A percentile compares a stretch with the other conserved stretches of the same genome.
These are phyloP conservation scores for Eira barbara DNA, from an alignment of 2,113 vertebrate species.

Conservation along the genomic window DNA sequence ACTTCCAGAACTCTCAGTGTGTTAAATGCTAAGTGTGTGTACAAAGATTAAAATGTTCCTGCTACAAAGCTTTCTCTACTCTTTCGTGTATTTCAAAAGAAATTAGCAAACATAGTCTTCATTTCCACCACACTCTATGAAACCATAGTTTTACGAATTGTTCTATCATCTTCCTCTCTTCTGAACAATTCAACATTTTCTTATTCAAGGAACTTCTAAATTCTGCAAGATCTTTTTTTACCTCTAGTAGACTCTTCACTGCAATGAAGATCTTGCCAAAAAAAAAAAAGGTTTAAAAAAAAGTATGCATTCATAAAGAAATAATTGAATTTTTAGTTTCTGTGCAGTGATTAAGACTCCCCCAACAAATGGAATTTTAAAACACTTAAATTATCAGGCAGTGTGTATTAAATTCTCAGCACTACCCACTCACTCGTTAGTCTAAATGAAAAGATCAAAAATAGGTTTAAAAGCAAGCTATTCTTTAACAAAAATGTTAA, in stretches of 20 bases:
- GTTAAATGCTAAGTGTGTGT: neutral
- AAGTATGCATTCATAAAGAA: neutral
- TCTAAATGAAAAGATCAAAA: neutral
- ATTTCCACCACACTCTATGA: neutral
- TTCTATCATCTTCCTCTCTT: neutral
- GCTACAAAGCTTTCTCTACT: neutral
- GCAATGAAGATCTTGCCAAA: neutral
- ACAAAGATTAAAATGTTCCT: neutral
- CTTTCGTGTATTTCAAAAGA: slow-evolving; percentile 20
- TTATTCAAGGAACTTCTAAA: neutral
- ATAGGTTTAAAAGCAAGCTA: neutral
- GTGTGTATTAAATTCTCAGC: neutral
- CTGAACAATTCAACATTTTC: neutral
- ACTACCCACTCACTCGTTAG: neutral
- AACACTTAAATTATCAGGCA: neutral
- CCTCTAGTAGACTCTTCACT: neutral
- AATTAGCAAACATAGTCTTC: neutral
- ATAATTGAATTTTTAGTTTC: slow-evolving; percentile 1
- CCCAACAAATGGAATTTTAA: neutral
- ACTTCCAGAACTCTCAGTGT: neutral
- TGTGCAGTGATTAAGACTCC: neutral
- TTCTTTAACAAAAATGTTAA: slow-evolving; percentile 12
- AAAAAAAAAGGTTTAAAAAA: neutral
- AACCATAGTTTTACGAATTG: neutral
- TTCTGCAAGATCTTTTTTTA: neutral